phyloP scores from a whole-genome alignment of 2,888 invertebrate genomes.

The Tetrapedia diversipes region DNA sequence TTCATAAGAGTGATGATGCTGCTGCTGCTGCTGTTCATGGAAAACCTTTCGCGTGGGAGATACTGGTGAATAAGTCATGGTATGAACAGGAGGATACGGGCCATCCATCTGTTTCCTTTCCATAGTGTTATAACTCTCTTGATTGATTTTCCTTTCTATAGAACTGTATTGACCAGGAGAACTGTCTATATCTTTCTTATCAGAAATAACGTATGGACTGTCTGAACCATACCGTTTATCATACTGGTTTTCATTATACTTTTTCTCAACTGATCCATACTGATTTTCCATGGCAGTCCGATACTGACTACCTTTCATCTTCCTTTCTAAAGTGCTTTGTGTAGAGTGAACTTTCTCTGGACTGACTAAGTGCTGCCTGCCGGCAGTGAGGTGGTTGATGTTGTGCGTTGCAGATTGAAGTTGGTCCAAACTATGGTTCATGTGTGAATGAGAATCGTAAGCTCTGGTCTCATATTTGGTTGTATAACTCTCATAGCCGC shows the following conservation, averaged over 20 bases:
- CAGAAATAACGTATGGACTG: constrained; percentile 61
- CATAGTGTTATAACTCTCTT: constrained; percentile 62
- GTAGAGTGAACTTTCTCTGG: constrained; percentile 80
- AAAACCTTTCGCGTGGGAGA: constrained; percentile 61
- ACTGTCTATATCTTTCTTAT: constrained; percentile 65
- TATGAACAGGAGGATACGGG: constrained; percentile 61
- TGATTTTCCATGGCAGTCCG: constrained; percentile 64
- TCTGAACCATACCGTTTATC: constrained; percentile 60
- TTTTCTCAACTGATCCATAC: constrained; percentile 72
- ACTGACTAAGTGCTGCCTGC: constrained; percentile 74
- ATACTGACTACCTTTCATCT: constrained; percentile 74
- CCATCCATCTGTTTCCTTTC: constrained; percentile 53
- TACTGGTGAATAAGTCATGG: constrained; percentile 59
- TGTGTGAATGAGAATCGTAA: constrained; percentile 81
- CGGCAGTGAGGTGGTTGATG: constrained; percentile 71
- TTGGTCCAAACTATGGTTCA: constrained; percentile 69
- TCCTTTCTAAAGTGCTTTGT: constrained; percentile 77
- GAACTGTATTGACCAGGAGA: constrained; percentile 76
- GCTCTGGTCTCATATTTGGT: constrained; percentile 85
- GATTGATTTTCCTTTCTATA: constrained; percentile 77
- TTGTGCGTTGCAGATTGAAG: constrained; percentile 69
- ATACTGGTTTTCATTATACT: constrained; percentile 60
- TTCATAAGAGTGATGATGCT: constrained; percentile 54
- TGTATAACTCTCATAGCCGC: constrained; percentile 81
- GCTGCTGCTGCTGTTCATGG: constrained; percentile 62